A percentile compares a stretch with the other conserved stretches of the same genome.
Evolutionary conservation across 2,797 vertebrate species (phyloP).

Genomic region (Megaceryle alcyon): DNA sequence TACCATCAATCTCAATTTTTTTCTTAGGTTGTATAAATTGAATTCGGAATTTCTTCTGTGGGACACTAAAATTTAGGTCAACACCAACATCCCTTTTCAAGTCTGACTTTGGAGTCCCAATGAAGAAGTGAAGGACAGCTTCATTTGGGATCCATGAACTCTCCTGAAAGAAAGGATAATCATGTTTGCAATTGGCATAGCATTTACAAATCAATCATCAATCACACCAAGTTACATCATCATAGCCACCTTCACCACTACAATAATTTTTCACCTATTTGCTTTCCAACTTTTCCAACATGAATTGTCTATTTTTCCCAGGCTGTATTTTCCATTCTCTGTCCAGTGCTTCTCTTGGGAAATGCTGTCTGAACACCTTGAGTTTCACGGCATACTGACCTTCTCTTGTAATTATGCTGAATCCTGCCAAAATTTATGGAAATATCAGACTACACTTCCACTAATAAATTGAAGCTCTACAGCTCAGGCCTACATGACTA

Average conservation of each 20-base stretch:
- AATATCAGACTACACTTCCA: neutral
- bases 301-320: neutral
- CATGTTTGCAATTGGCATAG: neutral
- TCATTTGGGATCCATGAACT: constrained; percentile 85
- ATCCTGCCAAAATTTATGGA: neutral
- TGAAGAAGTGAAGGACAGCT: constrained; percentile 82
- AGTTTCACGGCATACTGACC: neutral
- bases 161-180: constrained; percentile 72
- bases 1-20: constrained; percentile 83
- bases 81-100: constrained; percentile 84
- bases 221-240: neutral
- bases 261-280: neutral
- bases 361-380: neutral
- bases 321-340: neutral
- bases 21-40: constrained; percentile 85
- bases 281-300: neutral
- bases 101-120: constrained; percentile 85
- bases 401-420: neutral
- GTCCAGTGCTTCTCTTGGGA: neutral
- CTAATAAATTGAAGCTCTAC: neutral
- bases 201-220: neutral
- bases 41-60: constrained; percentile 77
- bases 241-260: neutral
- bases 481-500: neutral
- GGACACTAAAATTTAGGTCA: constrained; percentile 81